phyloP scores from a whole-genome alignment of 2,888 invertebrate genomes.

The Pachydiplax longipennis region DNA sequence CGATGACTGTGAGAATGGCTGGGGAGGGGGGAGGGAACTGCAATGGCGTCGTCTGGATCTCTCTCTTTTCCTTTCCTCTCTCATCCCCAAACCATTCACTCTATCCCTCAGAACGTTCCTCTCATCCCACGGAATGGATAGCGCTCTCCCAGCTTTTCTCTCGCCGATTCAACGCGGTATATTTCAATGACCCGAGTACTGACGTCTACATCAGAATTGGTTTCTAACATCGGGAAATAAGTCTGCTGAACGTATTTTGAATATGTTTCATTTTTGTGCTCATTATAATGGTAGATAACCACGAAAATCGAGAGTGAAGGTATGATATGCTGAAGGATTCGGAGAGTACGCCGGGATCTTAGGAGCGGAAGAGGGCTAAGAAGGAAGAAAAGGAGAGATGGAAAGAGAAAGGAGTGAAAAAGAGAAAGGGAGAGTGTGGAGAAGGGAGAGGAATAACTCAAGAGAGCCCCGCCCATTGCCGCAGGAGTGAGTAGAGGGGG shows the following conservation, averaged over 20 bases:
- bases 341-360: background rate
- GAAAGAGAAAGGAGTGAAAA: background rate
- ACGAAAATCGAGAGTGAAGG: background rate
- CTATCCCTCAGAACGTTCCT: background rate
- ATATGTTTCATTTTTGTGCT: too few species aligned
- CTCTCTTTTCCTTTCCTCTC: background rate
- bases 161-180: background rate
- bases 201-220: background rate
- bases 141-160: background rate
- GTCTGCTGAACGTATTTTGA: background rate
- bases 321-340: background rate
- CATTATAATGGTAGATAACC: background rate
- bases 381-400: background rate
- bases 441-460: slow-evolving; percentile 35
- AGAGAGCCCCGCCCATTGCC: slow-evolving; percentile 43
- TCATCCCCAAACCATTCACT: background rate
- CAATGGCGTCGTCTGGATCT: slow-evolving; percentile 33
- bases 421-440: background rate
- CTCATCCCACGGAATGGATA: background rate
- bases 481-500: slow-evolving; percentile 16
- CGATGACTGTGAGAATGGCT: slow-evolving; percentile 32
- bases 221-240: background rate
- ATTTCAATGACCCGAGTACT: background rate
- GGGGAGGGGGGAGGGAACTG: slow-evolving; percentile 16
- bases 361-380: background rate